phyloP scores from a whole-genome alignment of 2,113 vertebrate genomes.

The Callaeas wilsoni region DNA sequence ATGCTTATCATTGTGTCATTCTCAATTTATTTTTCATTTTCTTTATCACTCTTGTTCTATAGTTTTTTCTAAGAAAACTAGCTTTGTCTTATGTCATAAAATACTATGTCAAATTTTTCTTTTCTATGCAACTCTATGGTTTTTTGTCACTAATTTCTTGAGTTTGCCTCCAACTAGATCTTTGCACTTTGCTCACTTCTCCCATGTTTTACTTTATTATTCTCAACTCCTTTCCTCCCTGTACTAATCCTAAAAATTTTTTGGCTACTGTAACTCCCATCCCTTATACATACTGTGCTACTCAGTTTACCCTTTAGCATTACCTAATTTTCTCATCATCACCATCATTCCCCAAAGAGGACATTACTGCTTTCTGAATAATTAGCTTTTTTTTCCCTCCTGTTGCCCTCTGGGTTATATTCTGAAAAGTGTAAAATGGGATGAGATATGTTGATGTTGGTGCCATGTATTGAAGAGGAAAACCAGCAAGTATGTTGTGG shows the following conservation, averaged over 20 bases:
- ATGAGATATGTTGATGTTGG: not conserved
- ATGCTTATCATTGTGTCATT: not conserved
- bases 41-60: not conserved
- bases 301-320: not conserved
- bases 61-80: not conserved
- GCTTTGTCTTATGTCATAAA: not conserved
- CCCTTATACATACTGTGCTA: not conserved
- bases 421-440: not conserved
- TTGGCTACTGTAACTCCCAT: not conserved
- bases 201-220: not conserved
- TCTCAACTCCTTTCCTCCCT: not conserved
- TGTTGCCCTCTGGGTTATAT: not conserved
- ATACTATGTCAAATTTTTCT: not conserved
- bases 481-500: not conserved
- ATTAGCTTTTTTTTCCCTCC: not conserved
- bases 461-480: not conserved
- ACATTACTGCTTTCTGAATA: not conserved
- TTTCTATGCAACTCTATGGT: not conserved
- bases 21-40: not conserved
- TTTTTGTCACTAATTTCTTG: not conserved
- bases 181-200: not conserved
- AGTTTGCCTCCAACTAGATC: not conserved
- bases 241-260: not conserved
- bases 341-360: not conserved
- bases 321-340: not conserved